These are phyloP conservation scores for Poecilia picta DNA, from an alignment of 2,797 vertebrate species.

Conservation along the genomic window DNA sequence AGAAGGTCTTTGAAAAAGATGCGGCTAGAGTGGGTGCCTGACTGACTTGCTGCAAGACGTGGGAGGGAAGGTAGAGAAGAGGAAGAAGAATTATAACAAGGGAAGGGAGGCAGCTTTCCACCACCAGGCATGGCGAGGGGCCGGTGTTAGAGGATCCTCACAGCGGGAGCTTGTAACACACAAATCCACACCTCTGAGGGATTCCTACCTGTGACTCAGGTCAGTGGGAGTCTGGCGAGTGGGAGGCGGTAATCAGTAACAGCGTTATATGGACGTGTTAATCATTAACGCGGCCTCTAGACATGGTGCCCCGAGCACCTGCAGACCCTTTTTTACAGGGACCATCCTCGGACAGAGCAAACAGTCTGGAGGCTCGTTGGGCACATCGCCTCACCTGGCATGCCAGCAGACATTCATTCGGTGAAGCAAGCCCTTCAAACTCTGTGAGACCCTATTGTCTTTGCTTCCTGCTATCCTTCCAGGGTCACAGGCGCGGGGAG, in stretches of 20 bases:
- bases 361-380: slow-evolving; percentile 70
- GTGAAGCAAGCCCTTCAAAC: slow-evolving; percentile 11
- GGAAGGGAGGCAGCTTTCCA: slow-evolving; percentile 41
- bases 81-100: slow-evolving; percentile 47
- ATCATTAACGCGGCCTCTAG: slow-evolving; percentile 79
- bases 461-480: slow-evolving; percentile 18
- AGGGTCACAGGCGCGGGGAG: slow-evolving; percentile 38
- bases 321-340: slow-evolving; percentile 75
- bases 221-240: slow-evolving; percentile 74
- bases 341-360: slow-evolving; percentile 69
- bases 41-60: slow-evolving; percentile 17
- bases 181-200: slow-evolving; percentile 61
- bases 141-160: slow-evolving; percentile 30
- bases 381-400: slow-evolving; percentile 44
- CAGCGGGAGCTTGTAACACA: slow-evolving; percentile 23
- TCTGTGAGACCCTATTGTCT: slow-evolving; percentile 20
- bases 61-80: slow-evolving; percentile 53
- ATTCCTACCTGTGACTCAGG: slow-evolving; percentile 75
- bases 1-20: slow-evolving; percentile 49
- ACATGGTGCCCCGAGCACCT: slow-evolving; percentile 73
- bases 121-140: slow-evolving; percentile 30
- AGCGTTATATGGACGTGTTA: slow-evolving; percentile 80
- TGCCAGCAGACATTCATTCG: slow-evolving; percentile 58
- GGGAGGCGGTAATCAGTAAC: slow-evolving; percentile 83
- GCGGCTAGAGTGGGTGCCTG: slow-evolving; percentile 16